Base-by-base conservation (phyloP, 2,888 invertebrate genomes). In the Machimus atricapillus region DNA sequence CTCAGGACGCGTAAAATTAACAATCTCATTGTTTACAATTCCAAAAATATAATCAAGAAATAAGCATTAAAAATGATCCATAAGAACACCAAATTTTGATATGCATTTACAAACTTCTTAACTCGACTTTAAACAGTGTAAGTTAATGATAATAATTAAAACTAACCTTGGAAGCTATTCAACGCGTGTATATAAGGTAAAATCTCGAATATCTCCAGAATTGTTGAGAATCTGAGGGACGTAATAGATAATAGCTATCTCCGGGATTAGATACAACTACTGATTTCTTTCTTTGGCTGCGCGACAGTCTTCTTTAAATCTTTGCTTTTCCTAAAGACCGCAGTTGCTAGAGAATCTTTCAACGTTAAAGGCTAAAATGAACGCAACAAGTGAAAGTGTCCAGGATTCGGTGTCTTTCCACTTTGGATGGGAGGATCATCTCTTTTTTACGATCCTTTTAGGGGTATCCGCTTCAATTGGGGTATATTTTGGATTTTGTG, bases 381-480 rank as follows among this genome's bases (percentile, higher is more conserved):
- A 86, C 37, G 40, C 16, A 46, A 23, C 78, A 4, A 78, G 77
- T 86, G 86, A 86, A 86, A 86, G 37, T 86, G 77, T 56, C 52
- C 23, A 56, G 43, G 37, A 78, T 19, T 58, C 56, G 7, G 19
- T 52, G 6, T 66, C 78, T 9, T 86, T 86, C 73, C 27, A 79
- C 3, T 89, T 89, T 34, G 87, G 87, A 19, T 27, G 52, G 6
- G 87, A 66, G 19, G 94, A 94, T 90, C 94, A 94, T 92, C 87
- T 92, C 31, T 93, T 94, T 74, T 94, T 94, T 88, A 91, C 89
- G 2, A 37, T 91, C 9, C 93, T 94, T 93, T 90, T 94, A 83
- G 89, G 90, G 73, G 89, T 93, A 31, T 94, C 94, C 1, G 93
- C 93, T 1, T 91, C 90, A 3, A 94, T 94, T 82, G 94, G 94